Evolutionary conservation across 2,113 vertebrate species (phyloP), one percentile per base, ranked within the genome.

Genomic region (Calyptomena viridis): DNA sequence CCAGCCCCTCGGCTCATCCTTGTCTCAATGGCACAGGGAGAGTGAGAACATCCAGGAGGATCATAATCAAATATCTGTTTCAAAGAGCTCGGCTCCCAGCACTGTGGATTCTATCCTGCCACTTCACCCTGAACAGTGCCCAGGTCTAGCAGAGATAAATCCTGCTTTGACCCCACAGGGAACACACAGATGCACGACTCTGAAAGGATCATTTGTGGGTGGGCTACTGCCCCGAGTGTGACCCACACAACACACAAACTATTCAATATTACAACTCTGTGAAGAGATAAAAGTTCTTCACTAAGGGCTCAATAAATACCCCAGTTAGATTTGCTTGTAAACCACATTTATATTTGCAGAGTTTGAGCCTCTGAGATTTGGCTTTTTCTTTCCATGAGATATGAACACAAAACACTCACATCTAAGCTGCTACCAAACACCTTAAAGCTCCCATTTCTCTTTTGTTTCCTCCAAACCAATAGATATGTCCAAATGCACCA

Each of bases 241-340:
- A 82, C 33, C 89, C 35, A 11, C 30, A 40, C 39, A 74, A 55
- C 1, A 0, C 3, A 42, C 3, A 14, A 78, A 11, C 66, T n/a
- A 8, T 12, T 46, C 56, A 11, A 44, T 44, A 7, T 3, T 3
- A 7, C 18, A 49, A 0, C 30, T 0, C 0, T 4, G 14, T 30
- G 1, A 4, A 37, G 39, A 59, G 15, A 58, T 2, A 6, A 12
- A 68, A n/a, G 7, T 6, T 18, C 31, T 31, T 9, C 55, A 46
- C 9, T 1, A 23, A 5, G 11, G 9, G 14, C 7, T 73, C 49
- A 62, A 31, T 33, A 44, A 33, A 63, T 28, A 15, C 9, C 22
- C 27, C 14, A 2, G 12, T 21, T 23, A 40, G 6, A 4, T 4
- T 7, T 39, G 12, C 18, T 42, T 27, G 11, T 13, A 59, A 87